A percentile compares a stretch with the other conserved stretches of the same genome.
These are phyloP conservation scores for Phania funesta DNA, from an alignment of 2,888 invertebrate genomes.

Conservation along the genomic window DNA sequence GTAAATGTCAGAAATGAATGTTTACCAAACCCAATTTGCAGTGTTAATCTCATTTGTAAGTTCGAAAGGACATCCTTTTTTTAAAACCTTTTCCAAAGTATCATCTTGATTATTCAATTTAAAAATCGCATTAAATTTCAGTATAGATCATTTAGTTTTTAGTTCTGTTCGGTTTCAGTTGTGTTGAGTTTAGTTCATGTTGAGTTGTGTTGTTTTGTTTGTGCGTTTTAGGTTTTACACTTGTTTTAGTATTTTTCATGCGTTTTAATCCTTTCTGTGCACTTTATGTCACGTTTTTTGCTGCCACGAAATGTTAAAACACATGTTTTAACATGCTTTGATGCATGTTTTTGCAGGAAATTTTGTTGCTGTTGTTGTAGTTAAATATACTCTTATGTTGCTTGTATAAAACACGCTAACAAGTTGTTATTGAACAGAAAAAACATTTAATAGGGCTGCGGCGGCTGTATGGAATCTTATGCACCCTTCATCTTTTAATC, in stretches of 20 bases:
- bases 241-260: constrained; percentile 30
- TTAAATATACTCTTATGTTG: constrained; percentile 50
- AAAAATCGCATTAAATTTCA: constrained; percentile 45
- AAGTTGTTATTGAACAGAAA: constrained; percentile 47
- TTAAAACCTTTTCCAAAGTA: neutral
- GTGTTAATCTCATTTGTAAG: no score
- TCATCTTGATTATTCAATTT: neutral
- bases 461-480: neutral
- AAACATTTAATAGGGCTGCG: neutral
- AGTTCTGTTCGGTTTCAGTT: neutral
- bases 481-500: neutral
- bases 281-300: constrained; percentile 59
- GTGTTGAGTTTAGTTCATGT: neutral
- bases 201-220: neutral
- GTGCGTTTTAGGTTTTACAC: neutral
- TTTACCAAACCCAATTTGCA: no score
- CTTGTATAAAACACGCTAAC: constrained; percentile 56
- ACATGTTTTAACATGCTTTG: constrained; percentile 63
- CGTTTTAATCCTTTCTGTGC: constrained; percentile 59
- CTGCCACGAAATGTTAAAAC: no score
- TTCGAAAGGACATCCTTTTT: neutral
- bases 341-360: constrained; percentile 44
- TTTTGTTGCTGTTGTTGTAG: constrained; percentile 31
- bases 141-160: neutral
- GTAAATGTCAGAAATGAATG: no score